Evolutionary conservation across 2,113 vertebrate species (phyloP).

Genomic region (Zosterops lateralis): DNA sequence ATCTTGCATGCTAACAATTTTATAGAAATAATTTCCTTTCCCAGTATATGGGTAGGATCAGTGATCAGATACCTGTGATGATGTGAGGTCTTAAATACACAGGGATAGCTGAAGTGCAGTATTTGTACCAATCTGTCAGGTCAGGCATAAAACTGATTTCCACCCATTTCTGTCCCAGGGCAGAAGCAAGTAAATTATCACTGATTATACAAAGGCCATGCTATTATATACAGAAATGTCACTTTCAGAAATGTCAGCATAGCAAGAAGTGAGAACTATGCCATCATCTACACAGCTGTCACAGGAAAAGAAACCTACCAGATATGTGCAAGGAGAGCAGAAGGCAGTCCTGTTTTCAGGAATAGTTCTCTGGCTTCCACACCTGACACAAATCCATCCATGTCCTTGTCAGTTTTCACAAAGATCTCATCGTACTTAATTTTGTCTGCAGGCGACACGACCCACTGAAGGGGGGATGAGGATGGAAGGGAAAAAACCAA

Average conservation of each 20-base stretch:
- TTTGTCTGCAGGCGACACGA: conserved; percentile 89
- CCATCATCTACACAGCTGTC: background rate
- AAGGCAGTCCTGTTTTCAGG: conserved; percentile 91
- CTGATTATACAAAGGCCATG: background rate
- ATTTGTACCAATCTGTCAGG: background rate
- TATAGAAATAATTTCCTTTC: background rate
- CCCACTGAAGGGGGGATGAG: conserved; percentile 79
- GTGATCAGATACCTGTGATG: background rate
- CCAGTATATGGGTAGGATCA: background rate
- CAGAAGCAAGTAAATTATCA: background rate
- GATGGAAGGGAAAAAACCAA: background rate
- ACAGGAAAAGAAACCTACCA: conserved; percentile 81
- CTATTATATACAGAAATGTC: background rate
- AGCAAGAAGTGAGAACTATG: background rate
- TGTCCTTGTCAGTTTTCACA: conserved; percentile 90
- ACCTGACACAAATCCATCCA: conserved; percentile 96
- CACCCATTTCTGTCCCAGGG: background rate
- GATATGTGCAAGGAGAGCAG: conserved; percentile 89
- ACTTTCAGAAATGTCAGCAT: background rate
- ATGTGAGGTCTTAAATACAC: background rate
- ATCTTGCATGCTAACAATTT: background rate
- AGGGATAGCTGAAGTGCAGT: background rate
- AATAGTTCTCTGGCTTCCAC: conserved; percentile 94
- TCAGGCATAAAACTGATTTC: background rate
- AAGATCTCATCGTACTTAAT: conserved; percentile 95